A percentile compares a stretch with the other conserved stretches of the same genome.
Conservation (phyloP, 2,888 invertebrate species). For the Mythimna lalbum region DNA sequence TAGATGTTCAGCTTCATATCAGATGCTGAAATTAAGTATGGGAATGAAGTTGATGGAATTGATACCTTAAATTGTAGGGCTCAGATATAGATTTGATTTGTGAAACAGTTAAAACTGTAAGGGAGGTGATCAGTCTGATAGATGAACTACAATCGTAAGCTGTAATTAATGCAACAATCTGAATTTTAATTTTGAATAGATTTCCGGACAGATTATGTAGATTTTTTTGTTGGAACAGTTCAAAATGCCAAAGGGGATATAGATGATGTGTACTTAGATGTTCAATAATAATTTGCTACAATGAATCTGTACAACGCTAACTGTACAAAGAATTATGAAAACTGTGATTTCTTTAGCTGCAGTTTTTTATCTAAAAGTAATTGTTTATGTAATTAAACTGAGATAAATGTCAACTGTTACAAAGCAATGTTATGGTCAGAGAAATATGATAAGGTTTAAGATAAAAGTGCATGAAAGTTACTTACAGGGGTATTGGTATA, state of each 20-base stretch:
- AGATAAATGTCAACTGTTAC: conserved; percentile 27
- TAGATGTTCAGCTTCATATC: conserved; percentile 62
- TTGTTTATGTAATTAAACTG: conserved; percentile 4
- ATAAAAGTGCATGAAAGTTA: neutral
- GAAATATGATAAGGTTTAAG: conserved; percentile 17
- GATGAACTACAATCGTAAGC: neutral
- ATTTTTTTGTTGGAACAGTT: neutral
- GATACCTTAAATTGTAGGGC: neutral
- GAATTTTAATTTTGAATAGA: neutral
- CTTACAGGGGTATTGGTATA: too few species aligned
- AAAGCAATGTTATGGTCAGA: conserved; percentile 17
- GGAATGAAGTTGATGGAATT: neutral
- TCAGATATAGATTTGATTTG: neutral
- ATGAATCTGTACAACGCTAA: neutral
- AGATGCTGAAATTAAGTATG: conserved; percentile 83
- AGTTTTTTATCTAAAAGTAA: conserved; percentile 21
- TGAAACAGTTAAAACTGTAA: neutral
- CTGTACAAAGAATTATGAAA: conserved; percentile 2
- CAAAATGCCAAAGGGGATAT: neutral
- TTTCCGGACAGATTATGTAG: neutral
- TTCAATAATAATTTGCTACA: neutral
- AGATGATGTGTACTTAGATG: neutral
- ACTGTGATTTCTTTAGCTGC: neutral
- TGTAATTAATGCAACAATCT: neutral
- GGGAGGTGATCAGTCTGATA: neutral